A percentile compares a stretch with the other conserved stretches of the same genome.
These are phyloP conservation scores for Rhinoderma darwinii DNA, from an alignment of 2,113 vertebrate genomes.

Conservation along the genomic window DNA sequence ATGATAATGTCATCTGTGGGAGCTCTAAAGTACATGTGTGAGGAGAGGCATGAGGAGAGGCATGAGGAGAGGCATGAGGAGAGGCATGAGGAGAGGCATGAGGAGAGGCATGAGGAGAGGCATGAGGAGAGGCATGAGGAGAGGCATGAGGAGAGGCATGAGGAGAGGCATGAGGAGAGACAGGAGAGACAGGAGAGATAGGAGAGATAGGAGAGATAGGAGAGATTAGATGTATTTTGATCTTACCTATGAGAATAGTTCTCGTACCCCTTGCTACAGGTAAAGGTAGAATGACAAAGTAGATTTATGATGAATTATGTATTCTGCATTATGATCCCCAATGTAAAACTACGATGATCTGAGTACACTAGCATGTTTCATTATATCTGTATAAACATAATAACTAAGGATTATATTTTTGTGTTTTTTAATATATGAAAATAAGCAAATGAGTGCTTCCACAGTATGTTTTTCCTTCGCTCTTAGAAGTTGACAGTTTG, in stretches of 20 bases:
- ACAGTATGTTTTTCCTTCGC: constrained; percentile 37
- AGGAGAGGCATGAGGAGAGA: no score
- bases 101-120: no score
- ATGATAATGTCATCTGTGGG: no score
- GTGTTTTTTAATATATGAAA: constrained; percentile 43
- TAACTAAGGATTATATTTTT: constrained; percentile 42
- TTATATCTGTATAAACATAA: constrained; percentile 20
- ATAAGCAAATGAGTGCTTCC: constrained; percentile 49
- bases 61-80: no score
- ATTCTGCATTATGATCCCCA: neutral
- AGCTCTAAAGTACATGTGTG: no score
- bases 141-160: no score
- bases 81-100: no score
- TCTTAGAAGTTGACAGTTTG: constrained; percentile 53
- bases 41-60: no score
- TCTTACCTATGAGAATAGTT: neutral
- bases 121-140: no score
- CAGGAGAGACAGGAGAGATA: no score
- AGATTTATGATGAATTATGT: neutral
- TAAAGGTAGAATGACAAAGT: neutral
- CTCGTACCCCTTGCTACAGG: neutral
- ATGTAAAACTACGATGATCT: constrained; percentile 4
- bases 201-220: no score
- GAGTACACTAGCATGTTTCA: neutral
- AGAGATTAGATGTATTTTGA: no score